phyloP scores from a whole-genome alignment of 2,888 invertebrate genomes.

The Halocaridina rubra region DNA sequence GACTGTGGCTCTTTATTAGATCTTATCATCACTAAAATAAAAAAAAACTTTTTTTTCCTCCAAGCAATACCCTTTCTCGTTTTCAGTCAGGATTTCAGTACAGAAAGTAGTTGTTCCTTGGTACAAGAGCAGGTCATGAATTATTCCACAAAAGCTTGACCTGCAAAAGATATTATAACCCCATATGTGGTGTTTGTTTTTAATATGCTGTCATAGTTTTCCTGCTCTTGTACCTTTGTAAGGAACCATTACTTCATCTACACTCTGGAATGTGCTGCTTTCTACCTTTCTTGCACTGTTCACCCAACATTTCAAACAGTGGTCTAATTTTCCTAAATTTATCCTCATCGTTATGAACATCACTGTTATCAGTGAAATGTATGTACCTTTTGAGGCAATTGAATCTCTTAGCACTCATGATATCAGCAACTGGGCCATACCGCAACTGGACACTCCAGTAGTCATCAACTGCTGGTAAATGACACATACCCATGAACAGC shows the following conservation, averaged over 20 bases:
- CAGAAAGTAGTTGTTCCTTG: neutral
- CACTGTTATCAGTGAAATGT: neutral
- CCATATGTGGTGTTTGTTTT: slow-evolving; percentile 5
- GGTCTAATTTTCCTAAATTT: slow-evolving; percentile 1
- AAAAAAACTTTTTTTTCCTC: too few species aligned
- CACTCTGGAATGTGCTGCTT: neutral
- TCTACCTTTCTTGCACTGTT: slow-evolving; percentile 1
- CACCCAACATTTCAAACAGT: slow-evolving; percentile 10
- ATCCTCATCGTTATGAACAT: neutral
- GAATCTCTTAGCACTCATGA: slow-evolving; percentile 13
- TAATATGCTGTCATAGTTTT: neutral
- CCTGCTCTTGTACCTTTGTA: slow-evolving; percentile 7
- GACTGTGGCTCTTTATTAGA: neutral
- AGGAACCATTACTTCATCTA: slow-evolving; percentile 16
- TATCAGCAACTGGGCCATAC: neutral
- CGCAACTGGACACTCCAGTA: slow-evolving; percentile 14
- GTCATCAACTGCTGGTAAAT: slow-evolving; percentile 6
- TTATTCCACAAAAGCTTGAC: neutral
- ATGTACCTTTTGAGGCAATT: neutral
- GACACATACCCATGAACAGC: neutral
- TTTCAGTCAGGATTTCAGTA: neutral
- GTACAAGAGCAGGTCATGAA: slow-evolving; percentile 1
- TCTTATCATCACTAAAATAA: neutral
- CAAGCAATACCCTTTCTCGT: slow-evolving; percentile 5
- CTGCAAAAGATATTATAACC: slow-evolving; percentile 1